Evolutionary conservation across 2,113 vertebrate genomes (phyloP).

Genomic region (Pelobates fuscus): DNA sequence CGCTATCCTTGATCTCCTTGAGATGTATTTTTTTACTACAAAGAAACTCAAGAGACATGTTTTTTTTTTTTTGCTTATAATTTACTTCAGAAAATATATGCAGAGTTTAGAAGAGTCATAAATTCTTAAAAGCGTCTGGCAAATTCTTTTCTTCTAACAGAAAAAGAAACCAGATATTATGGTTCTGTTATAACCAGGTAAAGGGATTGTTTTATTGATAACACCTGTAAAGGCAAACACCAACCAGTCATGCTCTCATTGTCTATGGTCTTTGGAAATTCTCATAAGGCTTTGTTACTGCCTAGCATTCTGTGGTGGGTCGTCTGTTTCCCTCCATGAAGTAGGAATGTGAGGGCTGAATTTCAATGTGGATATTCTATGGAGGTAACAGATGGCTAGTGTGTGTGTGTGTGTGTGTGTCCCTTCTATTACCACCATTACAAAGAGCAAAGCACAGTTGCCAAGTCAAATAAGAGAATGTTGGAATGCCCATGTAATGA

Average conservation of each 20-base stretch:
- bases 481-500: neutral
- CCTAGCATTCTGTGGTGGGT: neutral
- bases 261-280: neutral
- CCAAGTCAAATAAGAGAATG: neutral
- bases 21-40: constrained; percentile 3
- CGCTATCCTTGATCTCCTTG: neutral
- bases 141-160: too few species aligned
- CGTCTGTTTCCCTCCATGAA: too few species aligned
- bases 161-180: too few species aligned
- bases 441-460: neutral
- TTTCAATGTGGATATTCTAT: neutral
- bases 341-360: neutral
- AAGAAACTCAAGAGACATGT: constrained; percentile 2
- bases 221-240: constrained; percentile 1
- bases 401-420: neutral
- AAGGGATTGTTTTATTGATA: neutral
- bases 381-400: neutral
- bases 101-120: neutral
- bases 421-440: too few species aligned
- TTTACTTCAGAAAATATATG: constrained; percentile 1
- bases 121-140: too few species aligned
- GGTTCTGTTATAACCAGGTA: neutral
- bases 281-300: neutral
- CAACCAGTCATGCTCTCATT: neutral
- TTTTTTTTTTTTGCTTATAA: neutral